These are phyloP conservation scores for Poeciliopsis paucimaculata DNA, from an alignment of 2,797 vertebrate genomes.

Conservation along the genomic window DNA sequence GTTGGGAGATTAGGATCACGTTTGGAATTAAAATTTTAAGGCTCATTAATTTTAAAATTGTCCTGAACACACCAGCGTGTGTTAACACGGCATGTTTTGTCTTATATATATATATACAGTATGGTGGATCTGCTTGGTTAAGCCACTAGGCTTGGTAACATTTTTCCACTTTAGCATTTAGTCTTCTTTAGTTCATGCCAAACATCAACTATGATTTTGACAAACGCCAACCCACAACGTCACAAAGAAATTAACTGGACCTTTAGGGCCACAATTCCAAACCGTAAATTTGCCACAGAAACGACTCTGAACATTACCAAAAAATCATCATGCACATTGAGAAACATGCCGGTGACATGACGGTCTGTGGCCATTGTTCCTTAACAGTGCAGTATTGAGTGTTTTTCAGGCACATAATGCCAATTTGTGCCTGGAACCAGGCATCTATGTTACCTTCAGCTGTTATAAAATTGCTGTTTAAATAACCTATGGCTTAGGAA, in stretches of 20 bases:
- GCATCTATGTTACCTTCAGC: too few relatives aligned
- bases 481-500: too few relatives aligned
- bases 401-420: too few relatives aligned
- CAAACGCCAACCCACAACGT: not conserved
- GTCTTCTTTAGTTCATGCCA: not conserved
- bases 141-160: not conserved
- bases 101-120: not conserved
- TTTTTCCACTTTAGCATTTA: not conserved
- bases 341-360: not conserved
- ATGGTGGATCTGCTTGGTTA: not conserved
- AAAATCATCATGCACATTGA: not conserved
- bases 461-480: too few relatives aligned
- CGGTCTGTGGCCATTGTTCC: not conserved
- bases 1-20: constrained; percentile 62
- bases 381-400: too few relatives aligned
- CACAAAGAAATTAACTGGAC: not conserved
- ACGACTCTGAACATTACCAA: not conserved
- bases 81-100: constrained; percentile 60
- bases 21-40: constrained; percentile 73
- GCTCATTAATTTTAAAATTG: constrained; percentile 73
- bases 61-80: constrained; percentile 55
- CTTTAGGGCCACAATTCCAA: not conserved
- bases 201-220: not conserved
- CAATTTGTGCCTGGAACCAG: too few relatives aligned
- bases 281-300: not conserved